Evolutionary conservation across 2,888 invertebrate species (phyloP), one percentile per base, ranked within the genome.

Genomic region (Thysanoteuthis rhombus): DNA sequence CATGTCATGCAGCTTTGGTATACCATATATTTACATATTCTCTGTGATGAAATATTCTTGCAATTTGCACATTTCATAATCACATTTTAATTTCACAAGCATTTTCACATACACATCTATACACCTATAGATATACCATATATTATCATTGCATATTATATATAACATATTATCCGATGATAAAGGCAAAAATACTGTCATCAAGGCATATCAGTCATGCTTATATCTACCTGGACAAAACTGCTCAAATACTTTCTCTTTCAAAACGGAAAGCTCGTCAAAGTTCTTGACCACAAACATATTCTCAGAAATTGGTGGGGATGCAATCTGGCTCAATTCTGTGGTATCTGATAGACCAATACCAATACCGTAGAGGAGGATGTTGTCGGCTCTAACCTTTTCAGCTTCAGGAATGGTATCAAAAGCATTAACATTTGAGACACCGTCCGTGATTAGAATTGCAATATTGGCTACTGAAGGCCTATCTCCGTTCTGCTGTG

Each of bases 351-450:
- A 93, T 94, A 95, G 93, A 19, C 95, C 95, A 93, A 96, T 95
- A 94, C 95, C 95, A 93, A 95, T 94, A 90, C 95, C 95, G 93
- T 95, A 95, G 45, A 95, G 94, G 47, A 95, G 95, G 90, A 96
- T 95, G 40, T 94, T 94, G n/a, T 94, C 94, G 52, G 96, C n/a
- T n/a, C n/a, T n/a, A n/a, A n/a, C n/a, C n/a, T n/a, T n/a, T n/a
- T n/a, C n/a, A n/a, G n/a, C 96, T 94, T 96, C 96, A 19, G 96
- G 96, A 39, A 96, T 94, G 0, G 96, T 96, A 91, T 95, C 93
- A n/a, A 95, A 94, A 10, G 95, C 94, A 94, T 96, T 96, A 90
- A 96, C 96, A 94, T 96, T 96, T 28, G 96, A 96, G 12, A 96
- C 95, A 93, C 94, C 94, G 47, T 42, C 75, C 92, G 58, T 58